Base-by-base conservation (phyloP, 2,113 vertebrate genomes). In the Gasterosteus nipponicus region DNA sequence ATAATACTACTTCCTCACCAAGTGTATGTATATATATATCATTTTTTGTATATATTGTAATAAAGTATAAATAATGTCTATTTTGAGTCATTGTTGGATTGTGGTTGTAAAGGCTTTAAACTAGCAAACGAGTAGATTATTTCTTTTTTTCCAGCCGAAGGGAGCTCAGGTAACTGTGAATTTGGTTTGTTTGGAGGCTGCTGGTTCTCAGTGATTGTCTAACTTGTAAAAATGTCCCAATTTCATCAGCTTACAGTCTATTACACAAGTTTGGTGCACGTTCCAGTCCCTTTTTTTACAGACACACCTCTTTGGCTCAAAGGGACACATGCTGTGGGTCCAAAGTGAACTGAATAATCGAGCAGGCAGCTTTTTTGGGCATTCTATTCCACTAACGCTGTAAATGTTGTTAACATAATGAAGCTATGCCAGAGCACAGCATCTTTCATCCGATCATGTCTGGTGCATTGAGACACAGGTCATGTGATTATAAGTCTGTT, bases 1-100 rank as follows among this genome's bases (percentile, higher is more conserved):
- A 59, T 0, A 61, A 58, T 31, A 49, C 3, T 19, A 64, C 29
- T 63, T 26, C 26, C 8, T 26, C 16, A n/a, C 6, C 31, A 59
- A 15, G 47, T 38, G 14, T 66, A 66, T 57, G 51, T 66, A 26
- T 26, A 26, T 26, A 26, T 26, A 26, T 26, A 26, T 26, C 22
- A 26, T 60, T 46, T 58, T 56, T 64, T 72, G 54, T 41, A 47
- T 53, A 80, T 80, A 69, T 16, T 74, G 5, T 41, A 69, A 79
- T 57, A 22, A 70, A 80, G 47, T 68, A 67, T 54, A 51, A 61
- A 39, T 54, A 22, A 64, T n/a, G 54, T 73, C 10, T 76, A 58
- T 79, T 26, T 38, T 56, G 29, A 61, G 46, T 54, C 35, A 67
- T 49, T 14, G 18, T 41, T 18, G 69, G 57, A 53, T 44, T 38